A percentile compares a stretch with the other conserved stretches of the same genome.
Conservation (phyloP, 1,140 invertebrate genomes). For the Drosophila virilis region DNA sequence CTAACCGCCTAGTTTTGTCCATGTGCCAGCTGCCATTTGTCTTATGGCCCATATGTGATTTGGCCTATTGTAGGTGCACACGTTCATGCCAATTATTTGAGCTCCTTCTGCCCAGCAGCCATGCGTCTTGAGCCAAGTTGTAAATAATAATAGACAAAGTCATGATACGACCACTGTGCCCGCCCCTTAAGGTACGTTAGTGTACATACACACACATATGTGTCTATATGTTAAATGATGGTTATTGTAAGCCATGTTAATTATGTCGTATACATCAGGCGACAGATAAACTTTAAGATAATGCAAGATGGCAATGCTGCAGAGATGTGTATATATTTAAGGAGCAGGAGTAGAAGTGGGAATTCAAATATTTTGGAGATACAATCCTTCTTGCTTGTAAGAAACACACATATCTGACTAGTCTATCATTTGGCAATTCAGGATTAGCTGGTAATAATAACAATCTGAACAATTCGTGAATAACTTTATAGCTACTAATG, state of each 20-base stretch:
- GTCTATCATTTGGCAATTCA: too few species aligned
- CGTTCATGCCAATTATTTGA: slow-evolving; percentile 55
- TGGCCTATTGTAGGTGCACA: slow-evolving; percentile 42
- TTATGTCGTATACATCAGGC: slow-evolving; percentile 3
- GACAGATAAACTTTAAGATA: not conserved
- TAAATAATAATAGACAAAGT: slow-evolving; percentile 41
- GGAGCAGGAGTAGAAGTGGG: too few species aligned
- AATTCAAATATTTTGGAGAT: not conserved
- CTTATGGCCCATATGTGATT: slow-evolving; percentile 54
- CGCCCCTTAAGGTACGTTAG: not conserved
- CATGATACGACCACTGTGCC: slow-evolving; percentile 11
- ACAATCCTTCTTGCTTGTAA: too few species aligned
- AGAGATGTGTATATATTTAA: too few species aligned
- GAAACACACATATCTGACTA: too few species aligned
- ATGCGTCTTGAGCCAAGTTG: slow-evolving; percentile 16
- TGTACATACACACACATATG: too few species aligned
- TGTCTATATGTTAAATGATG: slow-evolving; percentile 7
- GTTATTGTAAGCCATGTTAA: slow-evolving; percentile 15
- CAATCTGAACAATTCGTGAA: too few species aligned
- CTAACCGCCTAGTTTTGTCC: slow-evolving; percentile 25
- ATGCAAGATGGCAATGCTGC: not conserved
- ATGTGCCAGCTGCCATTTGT: slow-evolving; percentile 58
- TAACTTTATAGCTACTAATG: too few species aligned
- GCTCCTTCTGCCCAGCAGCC: slow-evolving; percentile 23
- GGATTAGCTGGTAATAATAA: too few species aligned